Evolutionary conservation across 2,797 vertebrate genomes (phyloP).

Genomic region (Peromyscus eremicus): DNA sequence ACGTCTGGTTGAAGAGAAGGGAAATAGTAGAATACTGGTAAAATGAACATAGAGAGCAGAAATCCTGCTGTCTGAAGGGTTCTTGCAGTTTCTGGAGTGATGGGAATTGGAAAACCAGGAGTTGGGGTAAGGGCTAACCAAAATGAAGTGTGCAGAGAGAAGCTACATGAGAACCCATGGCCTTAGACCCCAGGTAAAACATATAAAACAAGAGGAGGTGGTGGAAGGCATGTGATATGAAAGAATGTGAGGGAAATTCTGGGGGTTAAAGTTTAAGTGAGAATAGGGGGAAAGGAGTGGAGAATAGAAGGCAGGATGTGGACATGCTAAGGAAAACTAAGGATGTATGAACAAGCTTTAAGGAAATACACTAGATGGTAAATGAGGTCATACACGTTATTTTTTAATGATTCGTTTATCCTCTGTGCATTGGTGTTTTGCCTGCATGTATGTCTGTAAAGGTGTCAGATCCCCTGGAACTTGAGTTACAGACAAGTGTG

Average conservation of each 20-base stretch:
- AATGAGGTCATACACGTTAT: no score
- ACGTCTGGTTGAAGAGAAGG: rapidly evolving
- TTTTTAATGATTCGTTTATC: neutral
- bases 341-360: neutral
- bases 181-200: no score
- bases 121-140: no score
- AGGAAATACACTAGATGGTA: no score
- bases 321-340: neutral
- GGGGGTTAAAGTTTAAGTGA: neutral
- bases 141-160: neutral
- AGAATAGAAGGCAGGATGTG: neutral
- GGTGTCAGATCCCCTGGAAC: neutral
- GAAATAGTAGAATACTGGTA: neutral
- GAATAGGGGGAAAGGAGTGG: neutral
- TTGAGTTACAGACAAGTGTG: neutral
- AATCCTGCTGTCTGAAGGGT: neutral
- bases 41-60: neutral
- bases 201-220: no score
- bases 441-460: neutral
- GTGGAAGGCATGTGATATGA: neutral
- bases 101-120: neutral
- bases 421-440: neutral
- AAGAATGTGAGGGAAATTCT: neutral
- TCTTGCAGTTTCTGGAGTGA: neutral
- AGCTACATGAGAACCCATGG: no score